These are phyloP conservation scores for Calliopsis andreniformis DNA, from an alignment of 1,140 invertebrate species.

Conservation along the genomic window DNA sequence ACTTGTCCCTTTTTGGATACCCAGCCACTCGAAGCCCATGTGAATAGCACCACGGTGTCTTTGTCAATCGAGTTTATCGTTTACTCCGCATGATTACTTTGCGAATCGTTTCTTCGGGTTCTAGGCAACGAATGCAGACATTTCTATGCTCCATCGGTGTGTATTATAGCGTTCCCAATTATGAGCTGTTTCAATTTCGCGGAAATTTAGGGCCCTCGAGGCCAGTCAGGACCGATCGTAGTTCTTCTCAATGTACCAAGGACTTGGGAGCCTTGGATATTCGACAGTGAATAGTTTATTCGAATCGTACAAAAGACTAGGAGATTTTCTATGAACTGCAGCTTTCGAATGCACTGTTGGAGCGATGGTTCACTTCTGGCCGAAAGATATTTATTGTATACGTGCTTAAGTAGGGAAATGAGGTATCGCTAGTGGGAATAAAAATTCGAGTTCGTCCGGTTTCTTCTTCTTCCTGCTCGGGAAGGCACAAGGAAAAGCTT, in stretches of 20 bases:
- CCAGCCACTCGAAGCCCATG: background rate
- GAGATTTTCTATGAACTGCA: background rate
- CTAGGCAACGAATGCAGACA: slow-evolving; percentile 6
- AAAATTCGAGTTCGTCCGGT: slow-evolving; percentile 1
- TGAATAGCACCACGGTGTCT: background rate
- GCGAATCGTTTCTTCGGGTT: background rate
- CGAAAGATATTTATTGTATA: background rate
- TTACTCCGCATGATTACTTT: background rate
- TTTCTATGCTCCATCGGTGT: background rate
- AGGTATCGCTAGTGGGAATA: background rate
- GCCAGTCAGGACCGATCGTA: no score
- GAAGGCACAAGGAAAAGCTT: slow-evolving; percentile 2
- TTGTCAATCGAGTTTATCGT: background rate
- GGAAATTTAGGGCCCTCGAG: no score
- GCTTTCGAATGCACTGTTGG: no score
- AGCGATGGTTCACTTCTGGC: background rate
- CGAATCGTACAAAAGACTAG: background rate
- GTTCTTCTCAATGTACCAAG: background rate
- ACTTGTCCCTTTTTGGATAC: background rate
- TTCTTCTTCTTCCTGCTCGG: background rate
- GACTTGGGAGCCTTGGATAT: background rate
- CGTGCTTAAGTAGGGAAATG: background rate
- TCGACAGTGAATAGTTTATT: background rate
- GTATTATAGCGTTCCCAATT: no score
- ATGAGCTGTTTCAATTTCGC: no score